Evolutionary conservation across 2,888 invertebrate species (phyloP).

Genomic region (Neelides folsomi): DNA sequence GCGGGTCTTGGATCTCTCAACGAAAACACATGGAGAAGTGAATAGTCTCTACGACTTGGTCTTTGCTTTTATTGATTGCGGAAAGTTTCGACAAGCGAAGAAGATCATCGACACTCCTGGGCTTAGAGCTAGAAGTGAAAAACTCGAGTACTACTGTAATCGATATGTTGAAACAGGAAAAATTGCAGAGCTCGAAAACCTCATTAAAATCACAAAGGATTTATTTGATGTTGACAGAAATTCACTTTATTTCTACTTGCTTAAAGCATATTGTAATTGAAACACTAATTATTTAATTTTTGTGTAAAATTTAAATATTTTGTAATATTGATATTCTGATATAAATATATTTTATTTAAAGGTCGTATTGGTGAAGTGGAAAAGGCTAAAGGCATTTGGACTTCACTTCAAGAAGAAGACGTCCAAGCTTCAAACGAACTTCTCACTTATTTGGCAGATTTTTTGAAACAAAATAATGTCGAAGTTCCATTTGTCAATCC

Average conservation of each 20-base stretch:
- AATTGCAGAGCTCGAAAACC: conserved; percentile 55
- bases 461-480: conserved; percentile 50
- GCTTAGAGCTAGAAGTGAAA: conserved; percentile 51
- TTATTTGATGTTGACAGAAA: conserved; percentile 59
- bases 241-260: conserved; percentile 59
- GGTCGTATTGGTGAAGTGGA: conserved; percentile 55
- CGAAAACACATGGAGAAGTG: conserved; percentile 63
- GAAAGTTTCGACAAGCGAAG: conserved; percentile 61
- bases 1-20: conserved; percentile 64
- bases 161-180: conserved; percentile 47
- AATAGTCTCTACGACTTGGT: conserved; percentile 73
- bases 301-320: background rate
- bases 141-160: conserved; percentile 51
- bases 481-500: conserved; percentile 61
- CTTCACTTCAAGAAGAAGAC: conserved; percentile 69
- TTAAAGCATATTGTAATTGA: conserved; percentile 51
- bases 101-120: conserved; percentile 77
- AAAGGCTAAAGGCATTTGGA: conserved; percentile 67
- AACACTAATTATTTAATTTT: background rate
- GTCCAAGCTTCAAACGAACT: conserved; percentile 57
- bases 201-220: conserved; percentile 64
- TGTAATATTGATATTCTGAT: background rate
- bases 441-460: conserved; percentile 49
- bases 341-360: conserved; percentile 19
- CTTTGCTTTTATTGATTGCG: conserved; percentile 68